Percentiles rank a stretch among this genome's conserved stretches.
phyloP scores from a whole-genome alignment of 2,113 vertebrate species.

The Harpagus bidentatus region DNA sequence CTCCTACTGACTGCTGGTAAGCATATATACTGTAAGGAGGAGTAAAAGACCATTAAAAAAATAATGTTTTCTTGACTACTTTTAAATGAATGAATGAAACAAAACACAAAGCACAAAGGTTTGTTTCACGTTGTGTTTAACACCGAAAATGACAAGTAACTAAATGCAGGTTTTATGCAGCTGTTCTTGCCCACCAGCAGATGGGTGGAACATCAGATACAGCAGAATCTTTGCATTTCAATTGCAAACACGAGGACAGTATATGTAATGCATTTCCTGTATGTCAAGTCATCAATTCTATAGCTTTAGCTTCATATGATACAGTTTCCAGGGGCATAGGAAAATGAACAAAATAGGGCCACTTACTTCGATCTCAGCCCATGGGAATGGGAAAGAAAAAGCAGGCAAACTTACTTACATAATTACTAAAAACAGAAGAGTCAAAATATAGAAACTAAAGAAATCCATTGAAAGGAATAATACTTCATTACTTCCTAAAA shows the following conservation, averaged over 20 bases:
- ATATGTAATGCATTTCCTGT: background rate
- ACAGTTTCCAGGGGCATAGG: background rate
- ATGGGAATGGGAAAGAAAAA: background rate
- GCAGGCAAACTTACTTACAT: background rate
- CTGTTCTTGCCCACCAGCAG: background rate
- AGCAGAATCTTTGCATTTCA: background rate
- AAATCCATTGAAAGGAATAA: constrained; percentile 6
- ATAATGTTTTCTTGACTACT: background rate
- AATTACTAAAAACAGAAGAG: background rate
- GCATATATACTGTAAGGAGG: background rate
- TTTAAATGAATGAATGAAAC: background rate
- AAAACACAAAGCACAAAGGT: background rate
- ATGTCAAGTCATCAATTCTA: background rate
- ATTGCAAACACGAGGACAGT: background rate
- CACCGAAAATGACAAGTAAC: background rate
- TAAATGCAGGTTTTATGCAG: background rate
- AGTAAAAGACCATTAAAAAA: background rate
- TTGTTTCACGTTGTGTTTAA: background rate
- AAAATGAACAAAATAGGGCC: background rate
- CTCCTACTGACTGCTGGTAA: background rate
- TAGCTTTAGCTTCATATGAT: background rate
- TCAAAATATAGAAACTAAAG: constrained; percentile 1
- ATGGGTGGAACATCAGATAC: background rate
- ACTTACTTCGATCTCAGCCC: background rate
- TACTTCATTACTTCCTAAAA: background rate